Percentiles rank a stretch among this genome's conserved stretches.
These are phyloP conservation scores for Anas flavirostris DNA, from an alignment of 2,797 vertebrate genomes.

Conservation along the genomic window DNA sequence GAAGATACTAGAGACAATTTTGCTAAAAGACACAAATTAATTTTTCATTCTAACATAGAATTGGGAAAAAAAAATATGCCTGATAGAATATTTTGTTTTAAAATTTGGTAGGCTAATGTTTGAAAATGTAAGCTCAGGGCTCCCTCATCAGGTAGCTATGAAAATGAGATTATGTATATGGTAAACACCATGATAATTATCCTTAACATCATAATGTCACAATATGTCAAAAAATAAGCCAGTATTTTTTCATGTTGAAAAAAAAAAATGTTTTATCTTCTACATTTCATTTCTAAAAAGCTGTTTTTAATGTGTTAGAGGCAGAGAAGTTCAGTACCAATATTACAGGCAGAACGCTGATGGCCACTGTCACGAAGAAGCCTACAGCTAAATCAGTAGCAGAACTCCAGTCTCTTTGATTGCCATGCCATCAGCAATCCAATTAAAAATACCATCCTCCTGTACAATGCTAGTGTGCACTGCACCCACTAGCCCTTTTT, in stretches of 20 bases:
- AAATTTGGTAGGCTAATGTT: not conserved
- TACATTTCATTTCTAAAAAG: not conserved
- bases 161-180: not conserved
- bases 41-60: not conserved
- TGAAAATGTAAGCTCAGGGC: conserved; percentile 27
- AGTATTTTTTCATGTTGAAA: not conserved
- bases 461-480: no score
- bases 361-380: not conserved
- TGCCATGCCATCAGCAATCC: not conserved
- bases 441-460: not conserved
- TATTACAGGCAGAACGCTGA: not conserved
- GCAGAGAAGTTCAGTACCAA: not conserved
- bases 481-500: not conserved
- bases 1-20: not conserved
- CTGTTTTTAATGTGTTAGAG: not conserved
- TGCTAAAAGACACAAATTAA: not conserved
- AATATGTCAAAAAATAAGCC: not conserved
- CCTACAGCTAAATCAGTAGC: not conserved
- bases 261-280: not conserved
- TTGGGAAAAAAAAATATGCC: not conserved
- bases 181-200: not conserved
- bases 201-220: not conserved
- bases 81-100: not conserved
- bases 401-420: not conserved
- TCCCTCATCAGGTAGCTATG: conserved; percentile 52